Evolutionary conservation across 2,888 invertebrate genomes (phyloP).

Genomic region (Alloplasta piceator): DNA sequence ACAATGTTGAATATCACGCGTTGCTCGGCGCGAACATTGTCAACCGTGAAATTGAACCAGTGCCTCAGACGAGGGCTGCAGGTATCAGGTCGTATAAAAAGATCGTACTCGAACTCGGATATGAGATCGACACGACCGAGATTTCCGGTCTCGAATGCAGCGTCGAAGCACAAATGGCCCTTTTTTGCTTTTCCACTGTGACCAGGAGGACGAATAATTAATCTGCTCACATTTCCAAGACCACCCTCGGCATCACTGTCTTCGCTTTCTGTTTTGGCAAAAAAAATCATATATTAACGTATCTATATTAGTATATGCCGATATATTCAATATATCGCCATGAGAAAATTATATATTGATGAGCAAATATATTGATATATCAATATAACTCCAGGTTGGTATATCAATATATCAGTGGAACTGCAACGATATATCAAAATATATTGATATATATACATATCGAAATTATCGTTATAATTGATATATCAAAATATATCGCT

Average conservation of each 20-base stretch:
- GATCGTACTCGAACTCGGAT: constrained; percentile 97
- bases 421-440: neutral
- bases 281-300: neutral
- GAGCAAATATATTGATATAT: too few species aligned
- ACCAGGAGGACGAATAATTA: constrained; percentile 94
- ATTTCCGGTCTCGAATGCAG: constrained; percentile 98
- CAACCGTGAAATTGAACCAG: constrained; percentile 99
- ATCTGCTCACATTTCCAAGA: constrained; percentile 94
- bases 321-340: neutral
- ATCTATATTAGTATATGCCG: too few species aligned
- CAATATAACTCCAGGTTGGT: too few species aligned
- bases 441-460: too few species aligned
- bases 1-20: constrained; percentile 98
- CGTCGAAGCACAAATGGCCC: constrained; percentile 98
- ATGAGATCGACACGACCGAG: constrained; percentile 97
- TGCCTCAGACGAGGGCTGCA: constrained; percentile 96
- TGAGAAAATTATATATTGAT: neutral
- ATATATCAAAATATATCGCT: too few species aligned
- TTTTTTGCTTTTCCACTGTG: constrained; percentile 98
- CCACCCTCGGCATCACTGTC: constrained; percentile 97
- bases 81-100: constrained; percentile 98
- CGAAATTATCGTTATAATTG: too few species aligned
- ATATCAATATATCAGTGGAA: too few species aligned
- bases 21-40: constrained; percentile 97
- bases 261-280: constrained; percentile 89